Conservation (phyloP, 1,140 invertebrate species). For the Popillia japonica region DNA sequence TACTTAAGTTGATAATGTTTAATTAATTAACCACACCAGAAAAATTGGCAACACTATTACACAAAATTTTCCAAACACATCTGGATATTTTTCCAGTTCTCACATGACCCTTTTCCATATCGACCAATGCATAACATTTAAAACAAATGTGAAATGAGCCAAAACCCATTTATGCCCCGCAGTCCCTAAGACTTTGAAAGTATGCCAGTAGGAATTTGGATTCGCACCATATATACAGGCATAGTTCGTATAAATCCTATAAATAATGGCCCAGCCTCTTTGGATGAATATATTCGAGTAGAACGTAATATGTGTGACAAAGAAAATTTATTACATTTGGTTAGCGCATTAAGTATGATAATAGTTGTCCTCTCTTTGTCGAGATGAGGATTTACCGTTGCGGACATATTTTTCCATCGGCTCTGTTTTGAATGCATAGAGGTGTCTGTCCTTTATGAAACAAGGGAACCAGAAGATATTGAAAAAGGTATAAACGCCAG, state of each 20-base stretch:
- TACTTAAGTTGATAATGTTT: too few species aligned
- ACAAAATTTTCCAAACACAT: too few species aligned
- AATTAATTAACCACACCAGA: too few species aligned
- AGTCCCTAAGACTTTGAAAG: background rate
- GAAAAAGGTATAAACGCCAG: background rate
- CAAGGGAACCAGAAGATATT: background rate
- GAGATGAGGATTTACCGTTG: constrained; percentile 4
- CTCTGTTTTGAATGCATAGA: background rate
- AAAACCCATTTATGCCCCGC: background rate
- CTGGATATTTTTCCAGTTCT: too few species aligned
- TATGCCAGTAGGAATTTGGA: background rate
- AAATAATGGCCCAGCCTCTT: background rate
- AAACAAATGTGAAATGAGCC: too few species aligned
- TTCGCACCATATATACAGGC: background rate
- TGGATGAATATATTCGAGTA: background rate
- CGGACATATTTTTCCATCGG: constrained; percentile 1
- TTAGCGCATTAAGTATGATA: constrained; percentile 18
- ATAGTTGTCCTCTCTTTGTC: constrained; percentile 14
- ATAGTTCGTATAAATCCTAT: background rate
- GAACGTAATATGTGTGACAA: background rate
- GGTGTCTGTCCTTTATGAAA: background rate
- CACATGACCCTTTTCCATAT: too few species aligned
- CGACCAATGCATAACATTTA: too few species aligned
- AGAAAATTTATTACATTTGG: constrained; percentile 6
- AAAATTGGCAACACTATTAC: too few species aligned